phyloP scores from a whole-genome alignment of 2,113 vertebrate species.

The Brachypodius melanocephalos region DNA sequence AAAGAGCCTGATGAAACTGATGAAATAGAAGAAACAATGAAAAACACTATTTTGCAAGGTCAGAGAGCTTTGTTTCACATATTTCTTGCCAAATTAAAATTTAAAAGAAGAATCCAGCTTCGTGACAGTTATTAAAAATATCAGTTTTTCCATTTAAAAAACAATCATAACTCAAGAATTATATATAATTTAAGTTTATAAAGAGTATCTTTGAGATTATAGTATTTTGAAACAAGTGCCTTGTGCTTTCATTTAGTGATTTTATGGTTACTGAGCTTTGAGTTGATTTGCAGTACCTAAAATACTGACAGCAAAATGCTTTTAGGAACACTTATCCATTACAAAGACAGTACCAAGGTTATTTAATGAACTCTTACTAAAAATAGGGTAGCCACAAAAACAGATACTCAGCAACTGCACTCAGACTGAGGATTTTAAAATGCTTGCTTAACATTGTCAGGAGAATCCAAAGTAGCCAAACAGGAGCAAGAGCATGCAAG shows the following conservation, averaged over 20 bases:
- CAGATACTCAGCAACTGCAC: conserved; percentile 61
- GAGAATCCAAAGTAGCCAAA: conserved; percentile 63
- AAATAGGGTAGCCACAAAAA: neutral
- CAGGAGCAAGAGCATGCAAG: conserved; percentile 58
- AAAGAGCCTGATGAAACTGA: neutral
- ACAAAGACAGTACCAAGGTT: conserved; percentile 43
- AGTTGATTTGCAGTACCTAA: neutral
- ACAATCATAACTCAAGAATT: neutral
- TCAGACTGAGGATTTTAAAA: conserved; percentile 67
- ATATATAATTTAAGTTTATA: neutral
- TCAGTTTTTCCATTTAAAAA: neutral
- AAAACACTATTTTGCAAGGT: neutral
- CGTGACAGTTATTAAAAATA: neutral
- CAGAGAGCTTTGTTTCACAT: neutral
- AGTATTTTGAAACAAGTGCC: neutral
- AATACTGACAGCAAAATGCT: neutral
- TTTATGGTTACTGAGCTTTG: neutral
- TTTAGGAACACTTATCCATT: conserved; percentile 38
- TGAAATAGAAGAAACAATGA: neutral
- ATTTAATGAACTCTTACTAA: conserved; percentile 11
- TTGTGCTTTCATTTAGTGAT: neutral
- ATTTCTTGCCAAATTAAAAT: neutral
- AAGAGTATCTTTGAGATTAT: neutral
- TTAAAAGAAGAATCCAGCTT: neutral
- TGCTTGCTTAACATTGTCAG: conserved; percentile 60